Conservation (phyloP, 2,113 vertebrate genomes). For the Catharus bicknelli region DNA sequence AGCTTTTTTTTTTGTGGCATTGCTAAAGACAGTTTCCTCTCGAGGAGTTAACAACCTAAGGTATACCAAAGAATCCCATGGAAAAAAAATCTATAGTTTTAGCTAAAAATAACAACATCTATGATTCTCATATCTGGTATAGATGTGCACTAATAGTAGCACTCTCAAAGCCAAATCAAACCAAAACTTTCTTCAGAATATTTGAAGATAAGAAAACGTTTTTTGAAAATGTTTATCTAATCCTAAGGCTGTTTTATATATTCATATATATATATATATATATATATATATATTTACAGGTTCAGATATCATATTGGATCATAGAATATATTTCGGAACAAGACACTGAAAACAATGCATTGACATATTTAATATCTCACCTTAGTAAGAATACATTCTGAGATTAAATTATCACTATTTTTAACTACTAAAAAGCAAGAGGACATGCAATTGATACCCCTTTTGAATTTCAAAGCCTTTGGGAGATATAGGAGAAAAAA, state of each 20-base stretch:
- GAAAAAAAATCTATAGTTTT: not conserved
- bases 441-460: not conserved
- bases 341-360: not conserved
- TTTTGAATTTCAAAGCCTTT: not conserved
- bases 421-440: not conserved
- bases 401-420: not conserved
- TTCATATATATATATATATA: not conserved
- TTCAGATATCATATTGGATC: not conserved
- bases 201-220: not conserved
- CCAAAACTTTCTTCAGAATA: not conserved
- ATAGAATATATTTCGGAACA: not conserved
- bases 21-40: not conserved
- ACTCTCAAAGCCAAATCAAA: not conserved
- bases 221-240: not conserved
- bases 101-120: not conserved
- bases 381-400: not conserved
- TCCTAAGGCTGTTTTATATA: not conserved
- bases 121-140: not conserved
- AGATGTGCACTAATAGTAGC: not conserved
- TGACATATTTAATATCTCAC: not conserved
- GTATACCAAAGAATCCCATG: not conserved
- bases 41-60: not conserved
- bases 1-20: not conserved
- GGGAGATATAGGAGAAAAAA: not conserved
- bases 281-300: not conserved